Percentiles rank a stretch among this genome's conserved stretches.
Conservation (phyloP, 2,113 vertebrate genomes). For the Calyptomena viridis region DNA sequence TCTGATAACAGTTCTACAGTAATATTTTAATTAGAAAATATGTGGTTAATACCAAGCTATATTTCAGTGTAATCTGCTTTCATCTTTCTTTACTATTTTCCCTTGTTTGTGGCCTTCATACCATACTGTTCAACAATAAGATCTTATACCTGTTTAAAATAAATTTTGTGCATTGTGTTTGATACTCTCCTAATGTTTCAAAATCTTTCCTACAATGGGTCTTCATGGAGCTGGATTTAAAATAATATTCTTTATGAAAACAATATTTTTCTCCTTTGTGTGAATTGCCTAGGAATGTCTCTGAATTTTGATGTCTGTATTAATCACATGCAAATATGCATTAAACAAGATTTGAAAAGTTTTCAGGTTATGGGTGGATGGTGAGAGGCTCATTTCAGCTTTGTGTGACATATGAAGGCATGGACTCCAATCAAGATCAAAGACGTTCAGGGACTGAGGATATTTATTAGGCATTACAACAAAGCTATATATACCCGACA, state of each 20-base stretch:
- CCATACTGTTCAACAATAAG: background rate
- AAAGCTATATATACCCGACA: too few species aligned
- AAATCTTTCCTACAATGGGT: background rate
- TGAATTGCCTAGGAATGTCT: background rate
- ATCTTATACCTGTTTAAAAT: background rate
- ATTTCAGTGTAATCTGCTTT: background rate
- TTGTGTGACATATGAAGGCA: too few species aligned
- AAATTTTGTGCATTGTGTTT: background rate
- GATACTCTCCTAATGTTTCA: background rate
- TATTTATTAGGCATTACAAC: too few species aligned
- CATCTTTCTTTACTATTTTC: background rate
- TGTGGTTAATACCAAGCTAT: background rate
- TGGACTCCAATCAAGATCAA: too few species aligned
- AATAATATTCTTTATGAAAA: background rate
- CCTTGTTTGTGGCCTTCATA: background rate
- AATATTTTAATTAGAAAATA: background rate
- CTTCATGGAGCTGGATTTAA: background rate
- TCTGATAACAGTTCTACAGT: background rate
- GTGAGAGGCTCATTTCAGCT: background rate
- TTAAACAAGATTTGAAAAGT: background rate
- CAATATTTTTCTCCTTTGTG: background rate
- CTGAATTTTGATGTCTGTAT: background rate
- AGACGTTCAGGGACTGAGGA: too few species aligned
- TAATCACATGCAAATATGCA: background rate
- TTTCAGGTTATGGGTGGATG: background rate